Base-by-base conservation (phyloP, 1,140 invertebrate species). In the Hirudo medicinalis region DNA sequence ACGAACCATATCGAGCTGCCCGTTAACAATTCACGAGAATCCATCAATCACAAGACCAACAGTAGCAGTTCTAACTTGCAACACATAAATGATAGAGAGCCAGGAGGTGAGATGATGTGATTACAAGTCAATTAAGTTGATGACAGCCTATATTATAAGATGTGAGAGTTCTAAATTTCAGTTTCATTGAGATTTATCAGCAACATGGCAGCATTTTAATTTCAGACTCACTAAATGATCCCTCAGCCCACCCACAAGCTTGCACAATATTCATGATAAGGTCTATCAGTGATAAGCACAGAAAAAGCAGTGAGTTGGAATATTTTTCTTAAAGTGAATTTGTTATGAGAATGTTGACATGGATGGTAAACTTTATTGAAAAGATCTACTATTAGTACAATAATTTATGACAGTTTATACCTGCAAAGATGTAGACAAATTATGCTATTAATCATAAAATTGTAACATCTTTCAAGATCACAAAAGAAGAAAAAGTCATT, bases 61-160 rank as follows among this genome's bases (percentile, higher is more conserved):
- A 27, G 87, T 90, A 76, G 92, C 89, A 86, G 87, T 69, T 88
- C 88, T 75, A 95, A 94, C 85, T 85, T 97, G 70, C 95, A 96
- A 81, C 95, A 99, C 83, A 98, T 98, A 75, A 96, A 92, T 80
- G 95, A 99, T 84, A 85, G 95, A 75, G 95, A 98, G 80, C 89
- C 91, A 19, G 91, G 95, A 80, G 83, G 83, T 84, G 49, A 63
- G 40, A 43, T n/a, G 49, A 54, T 43, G 20, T 13, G 22, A 72
- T 53, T 72, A 4, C 19, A 25, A 49, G 32, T n/a, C 43, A 63
- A 32, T 29, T 22, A 9, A 25, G 60, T 67, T 36, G 57, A 36
- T 19, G 1, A 6, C 20, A 29, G 9, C 54, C 27, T 70, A 25
- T 6, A 22, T 71, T 49, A 25, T 60, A 36, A 20, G 15, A 20